phyloP scores from a whole-genome alignment of 2,113 vertebrate species.

The Xyliphius kryptos region DNA sequence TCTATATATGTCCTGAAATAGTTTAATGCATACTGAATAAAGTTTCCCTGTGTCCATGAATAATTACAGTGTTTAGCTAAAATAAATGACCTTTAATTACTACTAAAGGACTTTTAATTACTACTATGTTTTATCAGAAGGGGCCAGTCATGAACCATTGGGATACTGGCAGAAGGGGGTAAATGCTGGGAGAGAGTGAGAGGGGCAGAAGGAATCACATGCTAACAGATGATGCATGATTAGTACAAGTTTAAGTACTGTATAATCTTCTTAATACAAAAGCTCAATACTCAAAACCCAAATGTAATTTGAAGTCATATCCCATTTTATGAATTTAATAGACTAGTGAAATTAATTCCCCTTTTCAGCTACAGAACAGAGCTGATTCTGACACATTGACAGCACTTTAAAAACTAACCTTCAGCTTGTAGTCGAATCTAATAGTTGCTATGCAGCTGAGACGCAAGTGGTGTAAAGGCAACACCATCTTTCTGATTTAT shows the following conservation, averaged over 20 bases:
- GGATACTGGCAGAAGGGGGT: too few relatives aligned
- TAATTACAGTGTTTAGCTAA: too few relatives aligned
- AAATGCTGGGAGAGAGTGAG: too few relatives aligned
- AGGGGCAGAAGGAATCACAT: too few relatives aligned
- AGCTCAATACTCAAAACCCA: slow-evolving; percentile 15
- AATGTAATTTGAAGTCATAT: slow-evolving; percentile 10
- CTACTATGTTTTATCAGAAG: too few relatives aligned
- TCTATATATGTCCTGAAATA: too few relatives aligned
- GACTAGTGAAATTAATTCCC: neutral
- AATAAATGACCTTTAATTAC: too few relatives aligned
- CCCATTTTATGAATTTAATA: neutral
- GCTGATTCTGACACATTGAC: neutral
- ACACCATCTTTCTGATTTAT: slow-evolving; percentile 9
- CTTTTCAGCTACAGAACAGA: neutral
- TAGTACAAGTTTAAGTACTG: slow-evolving; percentile 20
- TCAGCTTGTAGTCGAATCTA: neutral
- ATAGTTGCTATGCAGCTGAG: neutral
- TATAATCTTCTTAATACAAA: slow-evolving; percentile 4
- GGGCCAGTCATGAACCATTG: too few relatives aligned
- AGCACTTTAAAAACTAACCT: neutral
- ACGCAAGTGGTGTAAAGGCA: neutral
- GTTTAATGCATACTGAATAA: too few relatives aligned
- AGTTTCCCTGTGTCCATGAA: too few relatives aligned
- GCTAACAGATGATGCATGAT: slow-evolving; percentile 17
- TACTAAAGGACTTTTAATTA: too few relatives aligned